phyloP scores from a whole-genome alignment of 1,140 invertebrate genomes.

The Dinoponera quadriceps region DNA sequence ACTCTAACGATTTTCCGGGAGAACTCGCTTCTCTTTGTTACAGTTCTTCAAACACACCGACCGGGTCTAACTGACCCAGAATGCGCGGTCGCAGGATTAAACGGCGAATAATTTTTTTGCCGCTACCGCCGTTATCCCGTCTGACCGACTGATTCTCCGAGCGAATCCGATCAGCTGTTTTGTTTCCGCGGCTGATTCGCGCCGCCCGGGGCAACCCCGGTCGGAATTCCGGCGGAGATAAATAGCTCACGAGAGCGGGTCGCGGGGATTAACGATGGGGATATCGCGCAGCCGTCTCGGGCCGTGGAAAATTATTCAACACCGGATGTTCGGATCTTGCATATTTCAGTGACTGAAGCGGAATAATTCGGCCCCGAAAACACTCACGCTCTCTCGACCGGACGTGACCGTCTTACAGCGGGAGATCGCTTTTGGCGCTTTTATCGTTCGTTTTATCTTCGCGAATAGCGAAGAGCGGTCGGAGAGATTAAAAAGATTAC shows the following conservation, averaged over 20 bases:
- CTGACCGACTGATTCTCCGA: conserved; percentile 31
- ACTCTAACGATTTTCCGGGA: conserved; percentile 22
- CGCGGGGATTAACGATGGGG: conserved; percentile 15
- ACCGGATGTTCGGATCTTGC: neutral
- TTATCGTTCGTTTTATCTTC: no score
- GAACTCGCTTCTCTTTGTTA: no score
- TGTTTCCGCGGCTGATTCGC: conserved; percentile 32
- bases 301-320: conserved; percentile 22
- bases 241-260: conserved; percentile 27
- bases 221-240: conserved; percentile 10
- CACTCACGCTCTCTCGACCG: neutral
- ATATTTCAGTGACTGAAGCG: neutral
- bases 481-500: no score
- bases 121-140: conserved; percentile 8
- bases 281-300: conserved; percentile 8
- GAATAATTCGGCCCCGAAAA: neutral
- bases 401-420: no score
- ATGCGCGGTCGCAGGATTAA: no score
- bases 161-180: conserved; percentile 34
- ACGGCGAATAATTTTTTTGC: conserved; percentile 36
- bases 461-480: no score
- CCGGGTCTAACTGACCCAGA: no score
- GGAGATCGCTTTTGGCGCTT: no score
- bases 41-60: no score
- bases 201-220: conserved; percentile 29